A percentile compares a stretch with the other conserved stretches of the same genome.
Evolutionary conservation across 2,797 vertebrate genomes (phyloP).

Genomic region (Remorina albescens): DNA sequence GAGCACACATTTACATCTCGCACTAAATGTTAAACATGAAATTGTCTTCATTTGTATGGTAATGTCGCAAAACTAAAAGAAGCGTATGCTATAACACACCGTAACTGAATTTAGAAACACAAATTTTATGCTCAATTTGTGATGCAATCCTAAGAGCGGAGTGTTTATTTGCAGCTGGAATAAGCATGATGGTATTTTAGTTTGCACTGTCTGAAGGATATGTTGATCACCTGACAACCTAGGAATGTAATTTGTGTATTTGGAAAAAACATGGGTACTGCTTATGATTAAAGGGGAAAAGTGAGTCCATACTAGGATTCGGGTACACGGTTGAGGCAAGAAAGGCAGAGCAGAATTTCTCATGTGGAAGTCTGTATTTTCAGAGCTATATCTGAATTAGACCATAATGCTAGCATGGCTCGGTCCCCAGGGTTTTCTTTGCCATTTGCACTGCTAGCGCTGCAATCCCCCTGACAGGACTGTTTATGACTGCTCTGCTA

Average conservation of each 20-base stretch:
- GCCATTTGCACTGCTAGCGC: conserved; percentile 76
- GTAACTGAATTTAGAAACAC: conserved; percentile 67
- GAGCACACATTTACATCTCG: conserved; percentile 77
- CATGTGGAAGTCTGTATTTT: conserved; percentile 62
- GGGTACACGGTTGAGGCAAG: conserved; percentile 38
- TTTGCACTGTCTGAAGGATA: conserved; percentile 47
- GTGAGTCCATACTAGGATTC: conserved; percentile 42
- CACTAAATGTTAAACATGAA: conserved; percentile 75
- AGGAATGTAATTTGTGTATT: conserved; percentile 23
- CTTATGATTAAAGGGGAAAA: conserved; percentile 48
- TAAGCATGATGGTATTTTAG: conserved; percentile 56
- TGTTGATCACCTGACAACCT: conserved; percentile 46
- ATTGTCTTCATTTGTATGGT: conserved; percentile 80
- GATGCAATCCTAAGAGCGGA: conserved; percentile 62
- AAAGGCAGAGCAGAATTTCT: conserved; percentile 49
- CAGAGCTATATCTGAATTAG: conserved; percentile 70
- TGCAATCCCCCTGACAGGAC: conserved; percentile 81
- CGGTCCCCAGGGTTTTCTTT: conserved; percentile 76
- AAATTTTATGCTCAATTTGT: conserved; percentile 75
- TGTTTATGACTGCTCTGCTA: conserved; percentile 78
- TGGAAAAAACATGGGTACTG: conserved; percentile 29
- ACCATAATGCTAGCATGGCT: conserved; percentile 75
- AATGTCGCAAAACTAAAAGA: conserved; percentile 74
- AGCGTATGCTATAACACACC: conserved; percentile 55
- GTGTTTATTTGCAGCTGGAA: conserved; percentile 63